phyloP scores from a whole-genome alignment of 2,113 vertebrate species.

The Petromus typicus region DNA sequence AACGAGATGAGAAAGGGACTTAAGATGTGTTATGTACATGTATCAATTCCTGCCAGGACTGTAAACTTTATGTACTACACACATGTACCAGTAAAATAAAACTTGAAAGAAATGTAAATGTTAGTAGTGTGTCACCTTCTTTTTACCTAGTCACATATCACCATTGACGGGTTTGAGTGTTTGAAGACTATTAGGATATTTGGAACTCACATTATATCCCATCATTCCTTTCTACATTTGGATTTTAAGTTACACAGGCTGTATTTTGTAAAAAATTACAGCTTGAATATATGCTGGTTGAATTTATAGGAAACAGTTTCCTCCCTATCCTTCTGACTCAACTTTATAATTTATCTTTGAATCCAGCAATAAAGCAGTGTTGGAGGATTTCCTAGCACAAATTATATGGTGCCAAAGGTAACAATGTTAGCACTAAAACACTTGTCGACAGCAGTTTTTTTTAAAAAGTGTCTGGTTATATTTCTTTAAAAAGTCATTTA shows the following conservation, averaged over 20 bases:
- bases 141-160: background rate
- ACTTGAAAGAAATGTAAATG: background rate
- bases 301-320: background rate
- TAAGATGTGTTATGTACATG: background rate
- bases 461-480: background rate
- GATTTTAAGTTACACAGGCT: background rate
- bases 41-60: background rate
- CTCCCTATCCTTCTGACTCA: background rate
- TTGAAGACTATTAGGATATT: background rate
- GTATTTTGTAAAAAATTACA: background rate
- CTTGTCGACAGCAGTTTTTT: background rate
- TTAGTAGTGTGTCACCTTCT: background rate
- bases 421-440: background rate
- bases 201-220: background rate
- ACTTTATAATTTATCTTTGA: background rate
- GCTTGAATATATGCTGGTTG: background rate
- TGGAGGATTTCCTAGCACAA: background rate
- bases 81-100: background rate
- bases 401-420: background rate
- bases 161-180: background rate
- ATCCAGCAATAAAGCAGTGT: background rate
- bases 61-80: background rate
- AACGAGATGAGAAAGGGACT: background rate
- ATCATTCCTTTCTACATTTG: background rate
- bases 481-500: background rate